Evolutionary conservation across 2,888 invertebrate species (phyloP).

Genomic region (Drosophila niveifrons): DNA sequence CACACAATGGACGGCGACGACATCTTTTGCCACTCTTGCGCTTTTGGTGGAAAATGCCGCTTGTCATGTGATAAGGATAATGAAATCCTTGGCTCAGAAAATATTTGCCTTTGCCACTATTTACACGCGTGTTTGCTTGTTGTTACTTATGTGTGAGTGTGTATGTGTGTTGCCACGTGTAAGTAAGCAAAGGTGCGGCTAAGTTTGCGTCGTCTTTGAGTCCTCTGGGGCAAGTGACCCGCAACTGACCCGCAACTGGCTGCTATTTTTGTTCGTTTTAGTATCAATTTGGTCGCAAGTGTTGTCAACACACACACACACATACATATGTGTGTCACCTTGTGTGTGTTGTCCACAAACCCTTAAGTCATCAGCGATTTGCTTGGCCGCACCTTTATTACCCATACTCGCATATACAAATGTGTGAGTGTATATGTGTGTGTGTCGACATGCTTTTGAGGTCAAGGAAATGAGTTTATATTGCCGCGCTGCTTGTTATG

Average conservation of each 20-base stretch:
- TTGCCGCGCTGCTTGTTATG: conserved; percentile 32
- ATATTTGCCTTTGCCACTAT: conserved; percentile 77
- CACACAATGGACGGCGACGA: conserved; percentile 54
- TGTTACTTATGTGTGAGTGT: conserved; percentile 13
- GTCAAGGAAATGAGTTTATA: conserved; percentile 76
- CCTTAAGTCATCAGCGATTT: conserved; percentile 73
- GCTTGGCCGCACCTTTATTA: conserved; percentile 50
- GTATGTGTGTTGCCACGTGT: conserved; percentile 47
- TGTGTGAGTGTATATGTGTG: background rate
- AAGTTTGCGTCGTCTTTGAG: conserved; percentile 62
- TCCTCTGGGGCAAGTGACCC: conserved; percentile 64
- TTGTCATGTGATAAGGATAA: conserved; percentile 82
- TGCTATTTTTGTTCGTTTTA: conserved; percentile 53
- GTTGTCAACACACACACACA: conserved; percentile 43
- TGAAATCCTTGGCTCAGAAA: conserved; percentile 83
- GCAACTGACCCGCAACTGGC: conserved; percentile 40
- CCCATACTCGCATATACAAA: background rate
- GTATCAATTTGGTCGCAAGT: conserved; percentile 79
- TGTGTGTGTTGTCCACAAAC: conserved; percentile 36
- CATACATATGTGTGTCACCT: conserved; percentile 29
- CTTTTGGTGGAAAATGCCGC: conserved; percentile 62
- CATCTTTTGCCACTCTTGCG: conserved; percentile 68
- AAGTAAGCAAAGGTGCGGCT: conserved; percentile 79
- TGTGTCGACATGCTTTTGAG: conserved; percentile 59
- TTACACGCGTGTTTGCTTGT: conserved; percentile 44